Evolutionary conservation across 2,888 invertebrate species (phyloP).

Genomic region (Limnephilus lunatus): DNA sequence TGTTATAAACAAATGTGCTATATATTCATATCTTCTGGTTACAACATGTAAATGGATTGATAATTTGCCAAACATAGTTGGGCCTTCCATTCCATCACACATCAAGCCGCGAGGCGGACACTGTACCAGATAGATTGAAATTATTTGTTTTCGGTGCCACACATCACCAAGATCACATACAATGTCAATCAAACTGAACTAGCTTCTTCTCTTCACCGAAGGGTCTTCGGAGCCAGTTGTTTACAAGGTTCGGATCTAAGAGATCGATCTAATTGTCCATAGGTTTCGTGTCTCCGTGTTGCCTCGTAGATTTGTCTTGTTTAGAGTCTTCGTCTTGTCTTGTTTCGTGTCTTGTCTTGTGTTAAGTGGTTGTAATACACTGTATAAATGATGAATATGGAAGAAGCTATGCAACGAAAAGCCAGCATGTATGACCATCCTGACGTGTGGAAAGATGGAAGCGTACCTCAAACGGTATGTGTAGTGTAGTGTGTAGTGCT

Average conservation of each 20-base stretch:
- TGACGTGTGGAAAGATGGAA: not conserved
- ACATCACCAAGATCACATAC: not conserved
- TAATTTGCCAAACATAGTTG: not conserved
- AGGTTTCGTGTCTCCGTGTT: not conserved
- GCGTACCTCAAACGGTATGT: not conserved
- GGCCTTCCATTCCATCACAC: not conserved
- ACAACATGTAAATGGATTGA: not conserved
- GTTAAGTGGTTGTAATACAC: not conserved
- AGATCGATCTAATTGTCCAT: not conserved
- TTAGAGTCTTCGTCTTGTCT: not conserved
- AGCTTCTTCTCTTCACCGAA: not conserved
- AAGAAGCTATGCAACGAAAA: not conserved
- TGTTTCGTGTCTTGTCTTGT: too few relatives aligned
- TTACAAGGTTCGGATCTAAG: not conserved
- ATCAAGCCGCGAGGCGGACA: not conserved
- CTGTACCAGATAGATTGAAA: not conserved
- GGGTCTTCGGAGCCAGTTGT: not conserved
- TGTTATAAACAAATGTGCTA: not conserved
- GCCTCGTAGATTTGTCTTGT: not conserved
- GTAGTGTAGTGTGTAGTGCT: not conserved
- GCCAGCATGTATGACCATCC: not conserved
- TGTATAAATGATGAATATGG: not conserved
- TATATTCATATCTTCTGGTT: not conserved
- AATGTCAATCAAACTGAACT: not conserved
- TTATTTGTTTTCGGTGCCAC: not conserved